These are phyloP conservation scores for Ramphastos sulfuratus DNA, from an alignment of 2,113 vertebrate genomes.

Conservation along the genomic window DNA sequence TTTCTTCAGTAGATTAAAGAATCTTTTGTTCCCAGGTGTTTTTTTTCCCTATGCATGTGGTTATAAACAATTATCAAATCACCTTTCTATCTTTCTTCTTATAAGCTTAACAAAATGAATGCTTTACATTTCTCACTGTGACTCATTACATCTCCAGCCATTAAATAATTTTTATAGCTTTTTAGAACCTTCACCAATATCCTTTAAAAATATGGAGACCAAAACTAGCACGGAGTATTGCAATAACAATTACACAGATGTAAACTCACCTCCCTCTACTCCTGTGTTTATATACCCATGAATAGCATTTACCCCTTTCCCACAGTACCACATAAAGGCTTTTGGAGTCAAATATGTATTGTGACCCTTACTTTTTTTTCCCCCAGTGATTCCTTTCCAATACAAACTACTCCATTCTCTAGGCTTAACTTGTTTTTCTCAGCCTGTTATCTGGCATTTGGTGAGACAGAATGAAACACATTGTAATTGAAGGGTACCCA, in stretches of 20 bases:
- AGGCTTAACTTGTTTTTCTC: neutral
- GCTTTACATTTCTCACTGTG: conserved; percentile 44
- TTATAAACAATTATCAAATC: conserved; percentile 52
- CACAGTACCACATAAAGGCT: neutral
- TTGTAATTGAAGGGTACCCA: neutral
- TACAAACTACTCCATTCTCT: neutral
- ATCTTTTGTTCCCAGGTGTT: conserved; percentile 28
- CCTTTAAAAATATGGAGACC: conserved; percentile 3
- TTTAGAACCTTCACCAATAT: neutral
- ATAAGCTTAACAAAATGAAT: conserved; percentile 40
- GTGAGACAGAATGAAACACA: neutral
- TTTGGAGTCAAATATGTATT: neutral
- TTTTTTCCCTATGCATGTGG: conserved; percentile 18
- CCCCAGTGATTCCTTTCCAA: neutral
- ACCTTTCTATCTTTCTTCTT: conserved; percentile 50
- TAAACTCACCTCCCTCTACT: conserved; percentile 5
- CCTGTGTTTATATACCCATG: neutral
- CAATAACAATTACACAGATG: neutral
- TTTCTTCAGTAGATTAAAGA: neutral
- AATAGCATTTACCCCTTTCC: conserved; percentile 12
- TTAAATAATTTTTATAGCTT: conserved; percentile 51
- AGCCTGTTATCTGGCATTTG: neutral
- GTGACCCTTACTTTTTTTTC: conserved; percentile 19
- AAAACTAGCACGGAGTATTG: neutral
- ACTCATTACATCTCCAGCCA: conserved; percentile 22